These are phyloP conservation scores for Oncopodura yosiiana DNA, from an alignment of 1,140 invertebrate species.

Conservation along the genomic window DNA sequence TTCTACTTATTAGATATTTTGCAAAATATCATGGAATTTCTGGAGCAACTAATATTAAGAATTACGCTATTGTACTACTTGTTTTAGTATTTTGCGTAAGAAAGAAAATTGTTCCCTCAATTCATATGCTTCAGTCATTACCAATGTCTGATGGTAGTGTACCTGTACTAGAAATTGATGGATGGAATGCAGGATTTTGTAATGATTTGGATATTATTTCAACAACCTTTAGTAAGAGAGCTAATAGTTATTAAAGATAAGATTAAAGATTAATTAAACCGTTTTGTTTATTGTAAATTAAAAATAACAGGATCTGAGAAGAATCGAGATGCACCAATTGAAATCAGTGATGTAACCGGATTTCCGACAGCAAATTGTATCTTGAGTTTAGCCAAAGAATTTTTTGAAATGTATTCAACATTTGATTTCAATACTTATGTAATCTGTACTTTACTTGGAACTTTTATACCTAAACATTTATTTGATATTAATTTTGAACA, in stretches of 20 bases:
- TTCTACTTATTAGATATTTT: conserved; percentile 61
- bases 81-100: conserved; percentile 51
- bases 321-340: too few relatives aligned
- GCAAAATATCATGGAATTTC: conserved; percentile 48
- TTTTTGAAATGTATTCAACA: conserved; percentile 13
- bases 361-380: conserved; percentile 10
- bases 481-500: conserved; percentile 34
- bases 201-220: neutral
- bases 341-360: neutral
- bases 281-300: neutral
- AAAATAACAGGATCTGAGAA: too few relatives aligned
- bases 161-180: neutral
- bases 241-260: neutral
- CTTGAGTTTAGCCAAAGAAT: conserved; percentile 12
- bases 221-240: neutral
- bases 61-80: conserved; percentile 52
- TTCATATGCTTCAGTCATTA: conserved; percentile 13
- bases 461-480: conserved; percentile 35
- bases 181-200: conserved; percentile 17
- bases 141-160: neutral
- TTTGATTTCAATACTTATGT: conserved; percentile 27
- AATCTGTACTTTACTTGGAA: conserved; percentile 39
- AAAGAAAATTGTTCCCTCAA: conserved; percentile 17
- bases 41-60: conserved; percentile 45
- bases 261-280: neutral